Percentiles rank a stretch among this genome's conserved stretches.
Conservation (phyloP, 2,888 invertebrate species). For the Hemistola chrysoprasaria region DNA sequence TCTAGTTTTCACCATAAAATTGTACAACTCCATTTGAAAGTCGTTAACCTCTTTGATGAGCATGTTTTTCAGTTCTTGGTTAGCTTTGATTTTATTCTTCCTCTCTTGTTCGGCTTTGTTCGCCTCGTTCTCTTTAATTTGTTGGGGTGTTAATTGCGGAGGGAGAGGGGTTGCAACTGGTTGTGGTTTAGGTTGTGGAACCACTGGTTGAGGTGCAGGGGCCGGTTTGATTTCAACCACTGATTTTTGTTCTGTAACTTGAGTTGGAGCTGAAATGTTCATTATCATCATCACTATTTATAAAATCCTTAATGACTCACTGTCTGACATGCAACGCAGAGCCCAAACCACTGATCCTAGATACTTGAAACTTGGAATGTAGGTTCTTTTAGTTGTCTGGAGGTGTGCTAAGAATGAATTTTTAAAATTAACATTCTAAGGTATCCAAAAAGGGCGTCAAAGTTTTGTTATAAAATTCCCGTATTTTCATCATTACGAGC, state of each 20-base stretch:
- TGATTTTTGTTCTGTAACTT: conserved; percentile 9
- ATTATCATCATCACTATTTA: too few species aligned
- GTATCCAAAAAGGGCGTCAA: too few species aligned
- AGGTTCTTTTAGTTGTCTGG: too few species aligned
- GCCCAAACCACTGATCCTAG: too few species aligned
- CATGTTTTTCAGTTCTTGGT: conserved; percentile 81
- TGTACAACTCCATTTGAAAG: conserved; percentile 85
- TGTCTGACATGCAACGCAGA: too few species aligned
- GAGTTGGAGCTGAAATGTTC: conserved; percentile 6
- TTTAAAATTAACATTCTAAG: too few species aligned
- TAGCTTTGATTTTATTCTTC: conserved; percentile 54
- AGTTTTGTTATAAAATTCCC: too few species aligned
- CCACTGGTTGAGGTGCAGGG: conserved; percentile 16
- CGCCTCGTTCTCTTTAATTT: conserved; percentile 49
- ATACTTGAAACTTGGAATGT: too few species aligned
- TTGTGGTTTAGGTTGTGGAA: conserved; percentile 24
- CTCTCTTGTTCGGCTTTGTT: conserved; percentile 63
- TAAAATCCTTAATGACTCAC: too few species aligned
- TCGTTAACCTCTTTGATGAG: conserved; percentile 84
- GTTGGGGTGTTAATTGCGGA: conserved; percentile 17
- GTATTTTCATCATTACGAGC: too few species aligned
- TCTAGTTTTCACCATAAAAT: conserved; percentile 79
- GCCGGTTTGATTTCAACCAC: conserved; percentile 2
- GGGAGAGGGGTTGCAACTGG: conserved; percentile 5
- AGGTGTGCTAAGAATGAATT: too few species aligned